Conservation (phyloP, 1,140 invertebrate species). For the Drosophila asahinai region DNA sequence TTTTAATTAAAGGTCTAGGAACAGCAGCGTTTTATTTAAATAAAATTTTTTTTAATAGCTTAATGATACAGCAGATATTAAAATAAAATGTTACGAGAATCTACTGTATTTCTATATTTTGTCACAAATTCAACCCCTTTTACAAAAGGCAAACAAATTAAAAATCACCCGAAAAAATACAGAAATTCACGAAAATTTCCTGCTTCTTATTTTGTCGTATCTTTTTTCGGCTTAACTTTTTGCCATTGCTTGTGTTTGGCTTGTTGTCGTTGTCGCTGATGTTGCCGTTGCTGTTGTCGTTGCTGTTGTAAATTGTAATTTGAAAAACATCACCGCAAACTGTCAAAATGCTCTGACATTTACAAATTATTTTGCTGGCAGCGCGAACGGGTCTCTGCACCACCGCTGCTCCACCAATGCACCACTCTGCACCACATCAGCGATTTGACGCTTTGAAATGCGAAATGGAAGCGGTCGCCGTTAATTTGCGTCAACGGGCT, state of each 20-base stretch:
- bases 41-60: no score
- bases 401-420: slow-evolving; percentile 19
- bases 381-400: slow-evolving; percentile 59
- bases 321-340: slow-evolving; percentile 83
- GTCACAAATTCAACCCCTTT: slow-evolving; percentile 18
- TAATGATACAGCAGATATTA: neutral
- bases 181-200: slow-evolving; percentile 38
- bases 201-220: slow-evolving; percentile 35
- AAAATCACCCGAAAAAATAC: slow-evolving; percentile 14
- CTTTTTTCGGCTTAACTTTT: slow-evolving; percentile 49
- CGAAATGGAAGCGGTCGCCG: slow-evolving; percentile 81
- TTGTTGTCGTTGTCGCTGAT: slow-evolving; percentile 31
- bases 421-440: slow-evolving; percentile 50
- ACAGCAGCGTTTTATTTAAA: neutral
- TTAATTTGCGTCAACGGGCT: slow-evolving; percentile 84
- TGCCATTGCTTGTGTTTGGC: slow-evolving; percentile 13
- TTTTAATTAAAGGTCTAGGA: neutral
- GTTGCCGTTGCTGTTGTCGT: slow-evolving; percentile 24
- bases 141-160: neutral
- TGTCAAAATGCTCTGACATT: slow-evolving; percentile 83
- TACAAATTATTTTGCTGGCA: slow-evolving; percentile 83
- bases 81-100: no score
- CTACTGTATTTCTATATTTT: slow-evolving; percentile 8
- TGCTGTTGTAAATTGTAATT: slow-evolving; percentile 81
- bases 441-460: slow-evolving; percentile 80